Evolutionary conservation across 2,797 vertebrate species (phyloP), one percentile per base, ranked within the genome.

Genomic region (Pantherophis alleghaniensis): DNA sequence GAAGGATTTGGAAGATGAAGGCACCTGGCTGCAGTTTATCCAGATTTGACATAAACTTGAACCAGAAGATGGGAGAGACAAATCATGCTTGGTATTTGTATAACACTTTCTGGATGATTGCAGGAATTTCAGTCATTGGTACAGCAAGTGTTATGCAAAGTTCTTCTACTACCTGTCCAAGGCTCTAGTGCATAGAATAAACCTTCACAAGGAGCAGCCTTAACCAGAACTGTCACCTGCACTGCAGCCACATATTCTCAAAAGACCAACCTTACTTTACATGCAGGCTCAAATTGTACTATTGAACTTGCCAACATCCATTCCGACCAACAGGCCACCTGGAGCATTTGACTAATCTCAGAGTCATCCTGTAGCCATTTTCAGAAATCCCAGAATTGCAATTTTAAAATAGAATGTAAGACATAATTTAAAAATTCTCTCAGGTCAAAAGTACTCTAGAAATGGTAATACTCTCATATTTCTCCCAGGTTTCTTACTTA

Each of bases 1-100:
- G 37, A 37, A 93, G 51, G 90, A 79, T 94, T 88, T 5, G 10
- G 51, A 94, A 86, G 92, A 13, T 14, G 11, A 63, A 14, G 74
- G 56, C 7, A 61, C 0, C 0, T 74, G 91, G 47, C 89, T 5
- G 22, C 87, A 79, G n/a, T 55, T 88, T 2, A 57, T 16, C 55
- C 12, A 93, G 61, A 88, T 61, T 56, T 55, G 13, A 88, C 60
- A 42, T 24, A 61, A 92, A 24, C 89, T 61, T 0, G 51, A 86
- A 0, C 12, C 4, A 63, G 12, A 26, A 56, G 66, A 51, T 4
- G 28, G 51, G 61, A 12, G 47, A 14, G 47, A 14, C 37, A 55
- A 47, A 11, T 61, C 7, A 22, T 55, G 47, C 16, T 42, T 87
- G 32, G 6, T 42, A 59, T 86, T 86, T 14, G 37, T 37, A 63